Conservation (phyloP, 2,797 vertebrate species). For the Melopsittacus undulatus region DNA sequence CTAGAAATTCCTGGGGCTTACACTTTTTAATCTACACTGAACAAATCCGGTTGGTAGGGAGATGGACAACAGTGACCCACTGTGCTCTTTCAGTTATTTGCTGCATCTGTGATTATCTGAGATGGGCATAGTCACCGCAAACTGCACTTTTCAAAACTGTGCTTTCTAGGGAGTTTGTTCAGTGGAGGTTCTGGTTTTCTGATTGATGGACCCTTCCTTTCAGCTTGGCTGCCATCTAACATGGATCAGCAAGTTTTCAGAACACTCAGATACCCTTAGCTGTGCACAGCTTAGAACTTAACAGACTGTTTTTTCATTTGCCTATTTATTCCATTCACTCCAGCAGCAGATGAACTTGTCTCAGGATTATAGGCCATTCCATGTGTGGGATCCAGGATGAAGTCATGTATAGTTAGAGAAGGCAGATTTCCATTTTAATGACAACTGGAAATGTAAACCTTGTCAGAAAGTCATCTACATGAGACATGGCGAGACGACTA, state of each 20-base stretch:
- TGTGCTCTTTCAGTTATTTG: neutral
- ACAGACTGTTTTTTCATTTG: neutral
- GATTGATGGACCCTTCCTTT: neutral
- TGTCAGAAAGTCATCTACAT: neutral
- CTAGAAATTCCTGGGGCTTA: neutral
- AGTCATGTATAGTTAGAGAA: neutral
- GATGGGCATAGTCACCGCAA: neutral
- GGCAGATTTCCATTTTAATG: neutral
- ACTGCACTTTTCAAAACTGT: neutral
- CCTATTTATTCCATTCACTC: neutral
- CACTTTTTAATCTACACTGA: neutral
- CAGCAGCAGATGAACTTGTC: neutral
- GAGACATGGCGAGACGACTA: neutral
- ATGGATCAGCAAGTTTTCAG: neutral
- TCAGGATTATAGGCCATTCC: neutral
- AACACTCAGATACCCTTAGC: neutral
- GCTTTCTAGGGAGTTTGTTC: neutral
- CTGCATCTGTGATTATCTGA: neutral
- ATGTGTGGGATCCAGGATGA: neutral
- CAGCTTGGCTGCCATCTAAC: neutral
- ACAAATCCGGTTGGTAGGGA: neutral
- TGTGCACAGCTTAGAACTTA: neutral
- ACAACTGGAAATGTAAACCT: neutral
- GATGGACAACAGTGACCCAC: neutral
- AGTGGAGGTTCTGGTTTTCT: neutral